Percentiles rank a stretch among this genome's conserved stretches.
Evolutionary conservation across 2,888 invertebrate species (phyloP).

Genomic region (Sabellastarte sp.): DNA sequence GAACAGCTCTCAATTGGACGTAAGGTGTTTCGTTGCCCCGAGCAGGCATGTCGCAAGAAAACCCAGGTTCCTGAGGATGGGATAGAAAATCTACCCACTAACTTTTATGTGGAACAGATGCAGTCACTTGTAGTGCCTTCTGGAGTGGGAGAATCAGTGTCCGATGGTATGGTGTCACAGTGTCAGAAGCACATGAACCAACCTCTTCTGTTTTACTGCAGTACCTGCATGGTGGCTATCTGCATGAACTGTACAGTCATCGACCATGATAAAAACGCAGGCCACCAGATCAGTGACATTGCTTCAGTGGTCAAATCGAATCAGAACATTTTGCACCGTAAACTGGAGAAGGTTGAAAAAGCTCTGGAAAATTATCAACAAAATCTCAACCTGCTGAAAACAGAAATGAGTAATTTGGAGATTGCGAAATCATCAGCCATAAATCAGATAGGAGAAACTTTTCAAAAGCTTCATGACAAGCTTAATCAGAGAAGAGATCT

Average conservation of each 20-base stretch:
- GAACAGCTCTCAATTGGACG: background rate
- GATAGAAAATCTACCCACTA: constrained; percentile 7
- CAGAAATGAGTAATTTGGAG: constrained; percentile 11
- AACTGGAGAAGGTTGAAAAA: background rate
- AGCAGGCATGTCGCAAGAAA: constrained; percentile 9
- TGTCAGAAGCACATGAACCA: constrained; percentile 13
- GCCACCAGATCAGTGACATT: constrained; percentile 14
- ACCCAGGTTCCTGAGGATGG: constrained; percentile 8
- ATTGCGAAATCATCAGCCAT: background rate
- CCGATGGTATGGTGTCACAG: background rate
- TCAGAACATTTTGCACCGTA: constrained; percentile 1
- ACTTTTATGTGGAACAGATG: constrained; percentile 18
- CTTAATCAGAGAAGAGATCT: constrained; percentile 3
- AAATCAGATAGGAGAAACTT: constrained; percentile 8
- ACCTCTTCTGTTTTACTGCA: constrained; percentile 16
- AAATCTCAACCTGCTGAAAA: constrained; percentile 4
- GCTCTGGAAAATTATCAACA: background rate
- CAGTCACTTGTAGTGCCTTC: constrained; percentile 3
- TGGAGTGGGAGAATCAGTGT: background rate
- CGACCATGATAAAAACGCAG: constrained; percentile 15
- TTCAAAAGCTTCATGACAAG: constrained; percentile 8
- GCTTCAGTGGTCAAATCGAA: constrained; percentile 1
- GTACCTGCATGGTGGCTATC: constrained; percentile 12
- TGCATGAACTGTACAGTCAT: constrained; percentile 22
- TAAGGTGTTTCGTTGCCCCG: constrained; percentile 9